Evolutionary conservation across 2,888 invertebrate species (phyloP).

Genomic region (Anoplius nigerrimus): DNA sequence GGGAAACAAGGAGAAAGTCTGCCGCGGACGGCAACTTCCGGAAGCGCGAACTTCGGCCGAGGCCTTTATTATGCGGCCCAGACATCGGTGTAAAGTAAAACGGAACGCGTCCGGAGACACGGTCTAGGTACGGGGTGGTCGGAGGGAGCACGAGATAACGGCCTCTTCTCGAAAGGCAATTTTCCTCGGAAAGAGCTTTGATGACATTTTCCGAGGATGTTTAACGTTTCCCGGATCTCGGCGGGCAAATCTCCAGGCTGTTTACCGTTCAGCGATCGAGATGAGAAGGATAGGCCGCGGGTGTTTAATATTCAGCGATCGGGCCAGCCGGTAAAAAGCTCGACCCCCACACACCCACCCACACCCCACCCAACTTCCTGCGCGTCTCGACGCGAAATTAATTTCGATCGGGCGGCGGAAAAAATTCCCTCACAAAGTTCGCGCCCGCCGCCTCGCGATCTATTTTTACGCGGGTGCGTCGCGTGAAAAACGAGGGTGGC

Average conservation of each 20-base stretch:
- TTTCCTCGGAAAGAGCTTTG: no score
- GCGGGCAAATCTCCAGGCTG: no score
- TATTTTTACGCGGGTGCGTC: neutral
- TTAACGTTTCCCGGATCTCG: no score
- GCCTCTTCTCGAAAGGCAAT: no score
- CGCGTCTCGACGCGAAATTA: slow-evolving; percentile 17
- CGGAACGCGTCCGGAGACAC: no score
- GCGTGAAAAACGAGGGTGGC: slow-evolving; percentile 29
- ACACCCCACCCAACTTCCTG: no score
- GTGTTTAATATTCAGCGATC: no score
- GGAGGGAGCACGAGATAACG: neutral
- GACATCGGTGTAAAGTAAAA: neutral
- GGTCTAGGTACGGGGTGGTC: neutral
- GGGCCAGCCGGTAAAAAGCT: no score
- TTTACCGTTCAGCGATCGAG: no score
- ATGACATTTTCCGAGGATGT: no score
- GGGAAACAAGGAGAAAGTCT: slow-evolving; percentile 48
- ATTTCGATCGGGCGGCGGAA: slow-evolving; percentile 11
- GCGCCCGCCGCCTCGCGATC: neutral
- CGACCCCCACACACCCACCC: no score
- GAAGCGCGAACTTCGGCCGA: neutral
- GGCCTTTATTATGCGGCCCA: neutral
- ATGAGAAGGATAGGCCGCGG: no score
- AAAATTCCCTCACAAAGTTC: slow-evolving; percentile 14
- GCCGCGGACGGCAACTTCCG: slow-evolving; percentile 9